Conservation (phyloP, 2,113 vertebrate genomes). For the Crotalus viridis region DNA sequence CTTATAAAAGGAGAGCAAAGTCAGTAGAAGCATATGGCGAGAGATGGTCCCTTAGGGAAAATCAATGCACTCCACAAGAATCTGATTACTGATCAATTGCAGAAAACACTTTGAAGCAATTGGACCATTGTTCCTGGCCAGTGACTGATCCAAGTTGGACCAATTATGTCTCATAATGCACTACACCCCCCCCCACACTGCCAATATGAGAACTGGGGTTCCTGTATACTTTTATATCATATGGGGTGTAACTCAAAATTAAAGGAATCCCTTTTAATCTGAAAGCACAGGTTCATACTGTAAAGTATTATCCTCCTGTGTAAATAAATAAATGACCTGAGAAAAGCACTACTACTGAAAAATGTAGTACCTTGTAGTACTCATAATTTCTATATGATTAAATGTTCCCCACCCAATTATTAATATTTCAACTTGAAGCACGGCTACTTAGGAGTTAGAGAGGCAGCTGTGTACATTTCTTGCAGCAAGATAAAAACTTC, state of each 20-base stretch:
- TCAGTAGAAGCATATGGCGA: neutral
- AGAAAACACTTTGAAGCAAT: neutral
- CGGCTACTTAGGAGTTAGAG: neutral
- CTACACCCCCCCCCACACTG: neutral
- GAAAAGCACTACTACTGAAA: neutral
- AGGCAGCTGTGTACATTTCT: neutral
- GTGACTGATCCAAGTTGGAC: neutral
- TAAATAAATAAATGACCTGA: neutral
- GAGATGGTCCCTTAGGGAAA: neutral
- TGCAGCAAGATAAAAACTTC: neutral
- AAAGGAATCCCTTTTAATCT: neutral
- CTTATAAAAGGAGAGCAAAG: neutral
- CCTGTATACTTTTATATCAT: neutral
- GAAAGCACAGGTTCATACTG: neutral
- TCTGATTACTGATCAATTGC: neutral
- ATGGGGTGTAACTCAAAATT: neutral
- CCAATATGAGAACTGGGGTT: neutral
- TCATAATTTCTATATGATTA: neutral
- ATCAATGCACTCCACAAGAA: neutral
- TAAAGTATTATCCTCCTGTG: neutral
- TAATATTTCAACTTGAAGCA: neutral
- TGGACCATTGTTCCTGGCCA: neutral
- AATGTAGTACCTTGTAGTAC: neutral
- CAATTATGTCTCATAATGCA: neutral
- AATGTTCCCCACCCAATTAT: neutral